Conservation (phyloP, 2,797 vertebrate genomes). For the Anabas testudineus region DNA sequence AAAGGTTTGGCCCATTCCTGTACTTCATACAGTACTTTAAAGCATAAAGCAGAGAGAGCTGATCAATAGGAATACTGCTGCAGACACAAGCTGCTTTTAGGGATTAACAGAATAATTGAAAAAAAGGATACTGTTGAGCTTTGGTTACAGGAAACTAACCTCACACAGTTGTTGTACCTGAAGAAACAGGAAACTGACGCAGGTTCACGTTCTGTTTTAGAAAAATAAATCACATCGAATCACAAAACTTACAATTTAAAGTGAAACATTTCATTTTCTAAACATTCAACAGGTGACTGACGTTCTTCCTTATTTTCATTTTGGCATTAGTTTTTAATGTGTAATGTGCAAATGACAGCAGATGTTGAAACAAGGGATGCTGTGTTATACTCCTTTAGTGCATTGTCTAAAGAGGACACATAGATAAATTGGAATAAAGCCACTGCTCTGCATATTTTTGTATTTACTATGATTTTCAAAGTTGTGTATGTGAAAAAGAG, state of each 20-base stretch:
- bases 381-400: not conserved
- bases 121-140: conserved; percentile 4
- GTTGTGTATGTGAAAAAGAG: not conserved
- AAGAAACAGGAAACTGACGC: not conserved
- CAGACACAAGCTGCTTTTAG: conserved; percentile 32
- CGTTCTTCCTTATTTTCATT: not conserved
- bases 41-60: conserved; percentile 25
- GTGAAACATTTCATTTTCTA: not conserved
- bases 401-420: not conserved
- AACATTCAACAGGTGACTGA: conserved; percentile 6
- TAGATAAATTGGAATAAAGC: not conserved
- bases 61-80: conserved; percentile 32
- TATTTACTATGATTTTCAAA: not conserved
- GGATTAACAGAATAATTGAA: conserved; percentile 14
- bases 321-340: not conserved
- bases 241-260: not conserved
- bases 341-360: not conserved
- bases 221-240: no score
- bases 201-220: not conserved
- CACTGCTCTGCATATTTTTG: not conserved
- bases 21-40: conserved; percentile 44
- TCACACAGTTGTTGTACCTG: not conserved
- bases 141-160: conserved; percentile 9
- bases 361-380: not conserved
- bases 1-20: conserved; percentile 42